phyloP scores from a whole-genome alignment of 2,888 invertebrate species.

The Notodonta ziczac region DNA sequence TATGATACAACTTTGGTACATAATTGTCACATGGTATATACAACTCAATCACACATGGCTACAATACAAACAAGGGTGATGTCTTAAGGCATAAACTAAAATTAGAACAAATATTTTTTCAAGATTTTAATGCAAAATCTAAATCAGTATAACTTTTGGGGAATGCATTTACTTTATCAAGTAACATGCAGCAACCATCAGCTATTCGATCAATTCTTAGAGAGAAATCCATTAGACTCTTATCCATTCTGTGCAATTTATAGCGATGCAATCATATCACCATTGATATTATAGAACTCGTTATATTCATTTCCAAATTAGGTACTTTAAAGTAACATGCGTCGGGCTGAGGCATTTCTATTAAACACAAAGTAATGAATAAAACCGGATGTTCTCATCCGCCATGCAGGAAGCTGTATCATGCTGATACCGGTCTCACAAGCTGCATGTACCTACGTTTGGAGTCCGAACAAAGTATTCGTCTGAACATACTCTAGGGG shows the following conservation, averaged over 20 bases:
- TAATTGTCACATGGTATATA: constrained; percentile 44
- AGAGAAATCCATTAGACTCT: constrained; percentile 49
- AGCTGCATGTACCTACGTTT: constrained; percentile 64
- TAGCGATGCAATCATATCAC: constrained; percentile 65
- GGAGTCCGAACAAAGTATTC: constrained; percentile 37
- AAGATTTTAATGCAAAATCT: constrained; percentile 66
- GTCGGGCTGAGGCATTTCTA: constrained; percentile 82
- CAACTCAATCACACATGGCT: constrained; percentile 39
- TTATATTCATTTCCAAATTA: constrained; percentile 56
- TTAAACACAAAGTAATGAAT: constrained; percentile 76
- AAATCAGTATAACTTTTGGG: constrained; percentile 59
- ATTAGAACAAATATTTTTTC: constrained; percentile 41
- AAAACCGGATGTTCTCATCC: constrained; percentile 77
- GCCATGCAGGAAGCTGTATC: constrained; percentile 83
- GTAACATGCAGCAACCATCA: constrained; percentile 79
- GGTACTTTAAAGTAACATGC: constrained; percentile 75
- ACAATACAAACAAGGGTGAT: constrained; percentile 48
- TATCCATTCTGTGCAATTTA: constrained; percentile 61
- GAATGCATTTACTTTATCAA: constrained; percentile 69
- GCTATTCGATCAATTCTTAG: constrained; percentile 58
- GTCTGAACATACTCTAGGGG: constrained; percentile 38
- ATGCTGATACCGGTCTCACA: constrained; percentile 76
- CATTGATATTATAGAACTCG: constrained; percentile 42
- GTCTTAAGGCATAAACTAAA: constrained; percentile 40
- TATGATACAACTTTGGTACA: constrained; percentile 16